Evolutionary conservation across 2,888 invertebrate genomes (phyloP), one percentile per base, ranked within the genome.

Genomic region (Caenorhabditis sp.): DNA sequence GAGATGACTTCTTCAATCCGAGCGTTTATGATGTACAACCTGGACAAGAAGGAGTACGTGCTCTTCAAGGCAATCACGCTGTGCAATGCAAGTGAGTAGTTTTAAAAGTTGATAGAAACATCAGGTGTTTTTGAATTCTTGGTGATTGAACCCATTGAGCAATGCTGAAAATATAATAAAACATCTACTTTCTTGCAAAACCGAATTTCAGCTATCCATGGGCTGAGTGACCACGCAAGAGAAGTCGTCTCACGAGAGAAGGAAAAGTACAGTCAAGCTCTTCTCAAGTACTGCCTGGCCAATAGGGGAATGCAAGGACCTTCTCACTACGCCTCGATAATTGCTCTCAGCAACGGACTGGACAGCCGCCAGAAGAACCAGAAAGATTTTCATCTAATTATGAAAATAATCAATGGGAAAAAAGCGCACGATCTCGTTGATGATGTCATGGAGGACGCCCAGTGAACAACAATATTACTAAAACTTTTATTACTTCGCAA

Each of bases 21-120:
- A 20, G 37, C 63, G 3, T 55, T 81, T 17, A 62, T 58, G 20
- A 43, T 45, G 13, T 52, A 70, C 30, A 11, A 66, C n/a, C 24
- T 79, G 39, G 74, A 77, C 45, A 73, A 65, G 26, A 74, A 77
- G 8, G 83, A 83, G 55, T 83, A 83, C 53, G 80, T 83, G 5
- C 53, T 81, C 11, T 52, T 81, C 65, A 83, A 83, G 63, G 79
- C 81, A 2, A 78, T 83, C 15, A 66, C 74, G 1, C 59, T 83
- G 9, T 81, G 80, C 53, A 83, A 81, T 72, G 61, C 83, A 15
- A 65, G 81, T 83, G n/a, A 74, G 81, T 74, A 30, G 2, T 35
- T 22, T 4, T 43, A 2, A 32, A 41, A 17, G 5, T 17, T 17
- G 20, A 32, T 3, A 2, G 5, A 2, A 22, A 32, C 6, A 30